phyloP scores from a whole-genome alignment of 2,888 invertebrate species.

The Drosophila greeni region DNA sequence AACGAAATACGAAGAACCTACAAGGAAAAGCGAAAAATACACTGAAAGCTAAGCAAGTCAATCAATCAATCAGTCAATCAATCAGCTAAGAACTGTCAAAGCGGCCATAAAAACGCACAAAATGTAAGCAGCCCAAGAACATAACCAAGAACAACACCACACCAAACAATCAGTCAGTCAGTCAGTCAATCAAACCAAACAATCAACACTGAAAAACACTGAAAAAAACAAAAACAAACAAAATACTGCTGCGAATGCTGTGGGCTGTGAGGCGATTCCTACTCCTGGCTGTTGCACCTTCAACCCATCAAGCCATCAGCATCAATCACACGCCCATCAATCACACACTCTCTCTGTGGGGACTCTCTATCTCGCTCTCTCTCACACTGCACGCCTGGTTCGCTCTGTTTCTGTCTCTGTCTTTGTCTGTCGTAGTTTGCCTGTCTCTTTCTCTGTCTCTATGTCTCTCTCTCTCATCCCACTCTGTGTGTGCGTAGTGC shows the following conservation, averaged over 20 bases:
- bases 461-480: conserved; percentile 18
- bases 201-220: conserved; percentile 46
- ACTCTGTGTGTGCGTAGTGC: conserved; percentile 16
- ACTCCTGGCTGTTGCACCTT: conserved; percentile 50
- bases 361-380: conserved; percentile 9
- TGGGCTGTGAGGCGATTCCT: conserved; percentile 47
- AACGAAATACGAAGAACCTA: conserved; percentile 1
- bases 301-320: conserved; percentile 31
- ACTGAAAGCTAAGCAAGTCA: conserved; percentile 12
- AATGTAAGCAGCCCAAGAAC: conserved; percentile 66
- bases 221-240: conserved; percentile 12
- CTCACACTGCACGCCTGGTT: conserved; percentile 44
- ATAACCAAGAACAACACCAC: conserved; percentile 42
- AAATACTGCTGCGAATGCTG: conserved; percentile 46
- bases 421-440: conserved; percentile 22
- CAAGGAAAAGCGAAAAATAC: conserved; percentile 24
- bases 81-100: conserved; percentile 30
- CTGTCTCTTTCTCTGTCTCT: conserved; percentile 23
- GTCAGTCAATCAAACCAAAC: conserved; percentile 50
- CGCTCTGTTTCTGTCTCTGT: conserved; percentile 15
- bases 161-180: conserved; percentile 56
- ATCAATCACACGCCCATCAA: conserved; percentile 22
- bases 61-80: conserved; percentile 1
- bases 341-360: conserved; percentile 12
- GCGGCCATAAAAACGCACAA: conserved; percentile 62